Percentiles rank a stretch among this genome's conserved stretches.
Evolutionary conservation across 2,797 vertebrate species (phyloP).

Genomic region (Cheirogaleus major): DNA sequence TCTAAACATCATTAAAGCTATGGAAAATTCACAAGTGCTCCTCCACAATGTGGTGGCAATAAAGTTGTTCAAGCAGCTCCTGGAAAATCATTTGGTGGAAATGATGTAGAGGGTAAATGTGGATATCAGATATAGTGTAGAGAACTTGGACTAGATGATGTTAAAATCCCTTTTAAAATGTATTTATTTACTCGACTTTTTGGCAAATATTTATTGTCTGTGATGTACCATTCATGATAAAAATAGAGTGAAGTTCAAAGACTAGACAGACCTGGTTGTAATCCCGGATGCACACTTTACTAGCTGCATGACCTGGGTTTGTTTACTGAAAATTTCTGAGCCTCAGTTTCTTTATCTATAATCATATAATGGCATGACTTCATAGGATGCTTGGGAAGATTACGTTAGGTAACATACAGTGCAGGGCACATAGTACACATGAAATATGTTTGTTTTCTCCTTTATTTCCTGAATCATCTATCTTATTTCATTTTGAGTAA

Average conservation of each 20-base stretch:
- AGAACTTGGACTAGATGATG: neutral
- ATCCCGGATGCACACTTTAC: neutral
- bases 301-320: neutral
- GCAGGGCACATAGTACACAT: neutral
- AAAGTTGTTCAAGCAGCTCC: neutral
- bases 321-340: neutral
- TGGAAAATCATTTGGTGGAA: neutral
- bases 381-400: neutral
- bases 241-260: neutral
- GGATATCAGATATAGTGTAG: neutral
- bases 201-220: neutral
- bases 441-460: neutral
- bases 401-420: neutral
- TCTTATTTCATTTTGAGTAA: conserved; percentile 20
- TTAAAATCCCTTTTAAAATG: neutral
- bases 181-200: neutral
- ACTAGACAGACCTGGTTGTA: neutral
- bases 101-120: neutral
- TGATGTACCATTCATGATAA: neutral
- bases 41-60: neutral
- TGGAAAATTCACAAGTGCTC: neutral
- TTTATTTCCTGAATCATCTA: conserved; percentile 7
- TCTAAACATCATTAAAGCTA: neutral
- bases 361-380: neutral
- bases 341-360: neutral